A percentile compares a stretch with the other conserved stretches of the same genome.
phyloP scores from a whole-genome alignment of 2,797 vertebrate species.

The Rhincodon typus region DNA sequence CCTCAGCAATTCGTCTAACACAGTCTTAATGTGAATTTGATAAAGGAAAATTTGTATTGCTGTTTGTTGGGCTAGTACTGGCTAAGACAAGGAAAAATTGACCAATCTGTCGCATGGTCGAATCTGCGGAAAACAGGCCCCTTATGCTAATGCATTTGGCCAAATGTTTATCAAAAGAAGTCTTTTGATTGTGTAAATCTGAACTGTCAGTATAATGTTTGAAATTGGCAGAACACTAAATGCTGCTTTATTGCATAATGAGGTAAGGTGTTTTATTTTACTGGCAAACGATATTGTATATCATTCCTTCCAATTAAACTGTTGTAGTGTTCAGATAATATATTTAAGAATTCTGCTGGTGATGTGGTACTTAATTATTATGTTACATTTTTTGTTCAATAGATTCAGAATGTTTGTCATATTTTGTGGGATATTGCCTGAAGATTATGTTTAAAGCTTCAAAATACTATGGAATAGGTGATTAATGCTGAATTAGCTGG shows the following conservation, averaged over 20 bases:
- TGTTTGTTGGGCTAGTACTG: conserved; percentile 71
- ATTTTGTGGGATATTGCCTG: conserved; percentile 58
- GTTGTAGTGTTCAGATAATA: background rate
- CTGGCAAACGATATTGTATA: conserved; percentile 49
- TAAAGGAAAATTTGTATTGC: conserved; percentile 29
- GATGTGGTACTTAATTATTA: conserved; percentile 51
- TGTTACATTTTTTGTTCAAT: conserved; percentile 41
- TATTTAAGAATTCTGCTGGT: background rate
- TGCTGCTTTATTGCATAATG: conserved; percentile 99
- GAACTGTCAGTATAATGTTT: conserved; percentile 83
- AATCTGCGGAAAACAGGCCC: conserved; percentile 43
- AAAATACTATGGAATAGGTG: conserved; percentile 75
- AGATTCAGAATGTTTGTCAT: background rate
- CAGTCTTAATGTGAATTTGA: conserved; percentile 30
- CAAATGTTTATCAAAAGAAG: conserved; percentile 25
- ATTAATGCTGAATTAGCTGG: conserved; percentile 85
- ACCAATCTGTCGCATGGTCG: conserved; percentile 14
- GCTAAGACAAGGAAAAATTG: conserved; percentile 57
- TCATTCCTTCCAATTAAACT: background rate
- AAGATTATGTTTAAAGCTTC: conserved; percentile 70
- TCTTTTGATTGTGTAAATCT: conserved; percentile 22
- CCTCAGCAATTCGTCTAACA: conserved; percentile 32
- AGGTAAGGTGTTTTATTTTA: conserved; percentile 85
- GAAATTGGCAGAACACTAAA: conserved; percentile 99
- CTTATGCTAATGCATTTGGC: conserved; percentile 1